Evolutionary conservation across 2,797 vertebrate species (phyloP).

Genomic region (Myiotriccus ornatus): DNA sequence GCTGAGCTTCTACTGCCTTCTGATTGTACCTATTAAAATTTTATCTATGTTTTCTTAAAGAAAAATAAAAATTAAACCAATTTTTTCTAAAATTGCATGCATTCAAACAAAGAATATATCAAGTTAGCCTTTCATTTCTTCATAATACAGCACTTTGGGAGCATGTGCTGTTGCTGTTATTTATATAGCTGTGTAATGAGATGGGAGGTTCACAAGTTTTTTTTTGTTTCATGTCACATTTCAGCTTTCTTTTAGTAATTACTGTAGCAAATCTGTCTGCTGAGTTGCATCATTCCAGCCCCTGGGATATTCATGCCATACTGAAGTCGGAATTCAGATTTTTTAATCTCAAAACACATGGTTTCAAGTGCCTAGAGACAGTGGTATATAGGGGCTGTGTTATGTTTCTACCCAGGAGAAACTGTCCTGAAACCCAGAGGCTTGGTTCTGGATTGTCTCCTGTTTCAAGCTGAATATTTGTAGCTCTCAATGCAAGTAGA

Average conservation of each 20-base stretch:
- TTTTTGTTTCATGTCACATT: neutral
- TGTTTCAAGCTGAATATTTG: neutral
- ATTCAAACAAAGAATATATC: neutral
- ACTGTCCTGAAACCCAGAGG: neutral
- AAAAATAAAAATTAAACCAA: neutral
- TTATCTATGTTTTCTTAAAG: neutral
- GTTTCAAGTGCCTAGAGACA: neutral
- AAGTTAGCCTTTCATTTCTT: neutral
- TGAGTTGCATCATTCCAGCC: neutral
- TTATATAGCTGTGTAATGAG: neutral
- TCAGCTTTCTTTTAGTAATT: constrained; percentile 7
- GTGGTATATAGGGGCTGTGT: neutral
- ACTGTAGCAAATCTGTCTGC: neutral
- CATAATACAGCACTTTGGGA: neutral
- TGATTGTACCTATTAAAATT: neutral
- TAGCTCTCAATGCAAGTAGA: accelerated
- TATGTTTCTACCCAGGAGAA: neutral
- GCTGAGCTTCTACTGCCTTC: neutral
- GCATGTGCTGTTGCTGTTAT: neutral
- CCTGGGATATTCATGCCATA: neutral
- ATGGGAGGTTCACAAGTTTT: neutral
- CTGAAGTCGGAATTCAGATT: neutral
- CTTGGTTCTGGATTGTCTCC: neutral
- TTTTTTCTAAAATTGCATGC: neutral
- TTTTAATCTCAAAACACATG: neutral